These are phyloP conservation scores for Crax fasciolata DNA, from an alignment of 2,797 vertebrate genomes.

Conservation along the genomic window DNA sequence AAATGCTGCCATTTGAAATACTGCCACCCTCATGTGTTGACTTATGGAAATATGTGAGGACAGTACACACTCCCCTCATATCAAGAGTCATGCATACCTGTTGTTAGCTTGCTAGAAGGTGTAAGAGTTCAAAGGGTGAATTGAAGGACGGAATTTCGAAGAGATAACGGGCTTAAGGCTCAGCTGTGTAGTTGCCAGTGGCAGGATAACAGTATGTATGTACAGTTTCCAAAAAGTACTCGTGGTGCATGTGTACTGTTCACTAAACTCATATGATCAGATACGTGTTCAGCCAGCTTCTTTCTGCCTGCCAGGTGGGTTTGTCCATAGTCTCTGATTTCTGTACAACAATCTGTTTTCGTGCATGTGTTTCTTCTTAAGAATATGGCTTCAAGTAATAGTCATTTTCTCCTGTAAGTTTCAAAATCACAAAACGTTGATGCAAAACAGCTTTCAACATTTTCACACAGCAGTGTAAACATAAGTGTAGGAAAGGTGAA, in stretches of 20 bases:
- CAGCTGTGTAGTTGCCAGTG: background rate
- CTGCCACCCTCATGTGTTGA: background rate
- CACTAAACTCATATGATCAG: background rate
- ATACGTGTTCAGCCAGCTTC: background rate
- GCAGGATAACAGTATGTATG: background rate
- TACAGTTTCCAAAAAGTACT: conserved; percentile 5
- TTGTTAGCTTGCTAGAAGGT: background rate
- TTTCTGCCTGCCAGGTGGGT: conserved; percentile 23
- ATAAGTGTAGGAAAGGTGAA: background rate
- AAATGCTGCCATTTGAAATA: background rate
- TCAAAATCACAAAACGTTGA: conserved; percentile 27
- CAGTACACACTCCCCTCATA: background rate
- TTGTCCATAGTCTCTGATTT: conserved; percentile 8
- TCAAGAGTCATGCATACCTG: background rate
- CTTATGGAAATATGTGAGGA: background rate
- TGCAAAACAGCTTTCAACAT: conserved; percentile 1
- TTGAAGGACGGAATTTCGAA: background rate
- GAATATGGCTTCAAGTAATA: background rate
- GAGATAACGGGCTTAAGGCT: background rate
- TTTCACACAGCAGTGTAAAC: conserved; percentile 1
- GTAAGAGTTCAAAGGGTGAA: background rate
- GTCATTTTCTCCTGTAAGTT: conserved; percentile 33
- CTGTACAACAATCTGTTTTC: background rate
- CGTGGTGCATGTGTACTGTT: background rate
- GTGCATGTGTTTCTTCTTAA: background rate